A percentile compares a stretch with the other conserved stretches of the same genome.
Evolutionary conservation across 1,140 invertebrate species (phyloP).

Genomic region (Temnothorax curvispinosus): DNA sequence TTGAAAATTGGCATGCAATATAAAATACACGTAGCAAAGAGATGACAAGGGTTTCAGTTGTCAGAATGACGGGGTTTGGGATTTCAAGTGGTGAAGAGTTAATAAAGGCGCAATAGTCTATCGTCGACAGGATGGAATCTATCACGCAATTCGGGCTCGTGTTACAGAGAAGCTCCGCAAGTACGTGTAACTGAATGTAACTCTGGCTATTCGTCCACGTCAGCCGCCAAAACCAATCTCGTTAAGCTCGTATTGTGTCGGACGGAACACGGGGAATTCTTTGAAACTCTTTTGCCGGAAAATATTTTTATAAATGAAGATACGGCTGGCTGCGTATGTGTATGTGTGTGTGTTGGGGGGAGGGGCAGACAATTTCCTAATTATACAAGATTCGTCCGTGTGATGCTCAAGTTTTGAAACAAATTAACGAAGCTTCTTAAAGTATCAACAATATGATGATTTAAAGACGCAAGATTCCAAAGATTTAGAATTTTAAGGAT

Average conservation of each 20-base stretch:
- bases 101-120: conserved; percentile 51
- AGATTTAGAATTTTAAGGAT: too few relatives aligned
- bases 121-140: conserved; percentile 55
- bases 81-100: conserved; percentile 30
- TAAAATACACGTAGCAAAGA: neutral
- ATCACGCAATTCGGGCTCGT: conserved; percentile 53
- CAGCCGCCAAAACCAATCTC: conserved; percentile 56
- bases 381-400: neutral
- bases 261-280: conserved; percentile 20
- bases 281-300: conserved; percentile 8
- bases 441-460: neutral
- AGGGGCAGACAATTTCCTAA: neutral
- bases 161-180: conserved; percentile 37
- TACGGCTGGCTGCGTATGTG: neutral
- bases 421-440: neutral
- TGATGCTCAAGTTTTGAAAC: neutral
- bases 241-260: conserved; percentile 51
- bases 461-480: neutral
- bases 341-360: too few relatives aligned
- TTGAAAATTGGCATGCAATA: conserved; percentile 5
- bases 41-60: conserved; percentile 1
- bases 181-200: conserved; percentile 55
- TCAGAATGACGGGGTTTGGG: conserved; percentile 6
- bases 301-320: conserved; percentile 51
- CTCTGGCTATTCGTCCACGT: conserved; percentile 51